phyloP scores from a whole-genome alignment of 2,797 vertebrate genomes.

The Coregonus ussuriensis region DNA sequence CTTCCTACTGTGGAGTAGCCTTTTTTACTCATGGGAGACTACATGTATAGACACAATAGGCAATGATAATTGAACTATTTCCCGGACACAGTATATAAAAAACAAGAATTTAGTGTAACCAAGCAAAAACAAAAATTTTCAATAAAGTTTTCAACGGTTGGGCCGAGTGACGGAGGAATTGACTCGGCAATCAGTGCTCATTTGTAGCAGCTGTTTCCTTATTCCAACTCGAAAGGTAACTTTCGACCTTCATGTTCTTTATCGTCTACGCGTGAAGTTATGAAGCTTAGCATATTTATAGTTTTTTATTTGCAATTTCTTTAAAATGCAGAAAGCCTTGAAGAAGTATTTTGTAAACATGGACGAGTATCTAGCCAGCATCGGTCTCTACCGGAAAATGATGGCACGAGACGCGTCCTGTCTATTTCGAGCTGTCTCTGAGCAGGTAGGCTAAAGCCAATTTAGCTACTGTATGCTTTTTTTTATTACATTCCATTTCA shows the following conservation, averaged over 20 bases:
- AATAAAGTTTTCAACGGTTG: background rate
- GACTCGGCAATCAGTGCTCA: constrained; percentile 39
- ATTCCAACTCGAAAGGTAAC: constrained; percentile 36
- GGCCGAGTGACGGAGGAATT: background rate
- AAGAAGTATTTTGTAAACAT: constrained; percentile 92
- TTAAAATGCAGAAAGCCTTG: constrained; percentile 87
- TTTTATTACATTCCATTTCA: background rate
- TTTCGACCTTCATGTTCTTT: constrained; percentile 36
- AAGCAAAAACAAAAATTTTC: background rate
- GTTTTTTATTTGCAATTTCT: constrained; percentile 40
- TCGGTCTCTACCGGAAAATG: constrained; percentile 92
- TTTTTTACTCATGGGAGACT: no score
- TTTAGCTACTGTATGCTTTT: background rate
- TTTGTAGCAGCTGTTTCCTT: constrained; percentile 44
- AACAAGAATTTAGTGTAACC: background rate
- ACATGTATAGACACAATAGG: no score
- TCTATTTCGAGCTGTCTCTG: constrained; percentile 91
- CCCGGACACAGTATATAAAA: no score
- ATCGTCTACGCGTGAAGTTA: constrained; percentile 32
- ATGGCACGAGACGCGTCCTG: constrained; percentile 92
- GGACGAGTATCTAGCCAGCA: constrained; percentile 90
- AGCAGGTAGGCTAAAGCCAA: constrained; percentile 80
- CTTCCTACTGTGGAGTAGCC: no score
- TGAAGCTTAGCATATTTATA: constrained; percentile 36
- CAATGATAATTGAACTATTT: no score